Percentiles rank a stretch among this genome's conserved stretches.
phyloP scores from a whole-genome alignment of 2,113 vertebrate genomes.

The Vimba vimba region DNA sequence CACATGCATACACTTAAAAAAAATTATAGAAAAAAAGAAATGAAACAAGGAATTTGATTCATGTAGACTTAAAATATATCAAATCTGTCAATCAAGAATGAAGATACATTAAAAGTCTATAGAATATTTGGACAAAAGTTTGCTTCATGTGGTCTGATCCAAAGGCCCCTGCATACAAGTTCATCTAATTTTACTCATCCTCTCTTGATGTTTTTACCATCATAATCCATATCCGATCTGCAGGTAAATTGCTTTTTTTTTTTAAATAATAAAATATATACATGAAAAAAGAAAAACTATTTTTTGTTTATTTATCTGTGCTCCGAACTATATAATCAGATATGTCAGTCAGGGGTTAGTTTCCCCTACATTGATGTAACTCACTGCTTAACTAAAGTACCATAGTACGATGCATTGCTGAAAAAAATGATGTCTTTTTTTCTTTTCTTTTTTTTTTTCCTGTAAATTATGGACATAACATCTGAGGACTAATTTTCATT shows the following conservation, averaged over 20 bases:
- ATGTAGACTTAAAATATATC: conserved; percentile 44
- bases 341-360: too few species aligned
- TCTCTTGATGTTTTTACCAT: background rate
- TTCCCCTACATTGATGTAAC: too few species aligned
- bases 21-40: background rate
- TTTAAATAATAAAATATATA: background rate
- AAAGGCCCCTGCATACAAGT: conserved; percentile 16
- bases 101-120: conserved; percentile 42
- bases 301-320: background rate
- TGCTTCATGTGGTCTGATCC: background rate
- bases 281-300: background rate
- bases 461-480: too few species aligned
- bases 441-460: too few species aligned
- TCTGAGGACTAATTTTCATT: too few species aligned
- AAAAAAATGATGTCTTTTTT: too few species aligned
- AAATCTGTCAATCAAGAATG: conserved; percentile 44
- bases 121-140: conserved; percentile 33
- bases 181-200: background rate
- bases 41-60: conserved; percentile 31
- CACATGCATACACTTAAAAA: conserved; percentile 3
- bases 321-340: background rate
- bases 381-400: too few species aligned
- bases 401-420: too few species aligned
- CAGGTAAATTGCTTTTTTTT: background rate
- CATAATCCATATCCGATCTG: background rate